phyloP scores from a whole-genome alignment of 2,113 vertebrate genomes.

The Arothron firmamentum region DNA sequence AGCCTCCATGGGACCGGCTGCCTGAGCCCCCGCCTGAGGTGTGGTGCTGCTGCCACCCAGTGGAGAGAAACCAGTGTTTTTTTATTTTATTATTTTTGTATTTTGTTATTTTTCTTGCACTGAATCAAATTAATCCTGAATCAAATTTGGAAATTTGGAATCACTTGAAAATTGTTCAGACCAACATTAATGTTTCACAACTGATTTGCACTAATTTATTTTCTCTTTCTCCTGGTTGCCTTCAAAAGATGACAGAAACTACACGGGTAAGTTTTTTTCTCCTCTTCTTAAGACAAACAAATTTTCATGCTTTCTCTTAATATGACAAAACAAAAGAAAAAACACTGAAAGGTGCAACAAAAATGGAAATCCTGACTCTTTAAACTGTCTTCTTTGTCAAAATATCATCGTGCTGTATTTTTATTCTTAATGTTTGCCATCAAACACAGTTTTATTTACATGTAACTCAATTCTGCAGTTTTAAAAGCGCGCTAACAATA shows the following conservation, averaged over 20 bases:
- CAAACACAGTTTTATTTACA: not conserved
- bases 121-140: not conserved
- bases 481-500: not conserved
- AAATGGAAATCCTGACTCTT: too few relatives aligned
- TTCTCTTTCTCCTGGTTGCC: conserved; percentile 3
- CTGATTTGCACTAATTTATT: not conserved
- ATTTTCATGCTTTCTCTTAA: too few relatives aligned
- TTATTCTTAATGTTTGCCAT: not conserved
- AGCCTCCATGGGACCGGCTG: conserved; percentile 5
- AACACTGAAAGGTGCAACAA: too few relatives aligned
- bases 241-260: conserved; percentile 73
- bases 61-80: conserved; percentile 24
- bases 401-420: too few relatives aligned
- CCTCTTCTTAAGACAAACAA: not conserved
- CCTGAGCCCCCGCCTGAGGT: not conserved
- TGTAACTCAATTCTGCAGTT: not conserved
- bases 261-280: conserved; percentile 67
- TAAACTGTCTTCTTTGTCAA: not conserved
- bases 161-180: too few relatives aligned
- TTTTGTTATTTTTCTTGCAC: not conserved
- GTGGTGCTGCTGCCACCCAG: conserved; percentile 40
- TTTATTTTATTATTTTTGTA: not conserved
- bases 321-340: too few relatives aligned
- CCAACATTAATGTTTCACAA: too few relatives aligned
- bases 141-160: not conserved